Evolutionary conservation across 2,797 vertebrate genomes (phyloP).

Genomic region (Prionace glauca): DNA sequence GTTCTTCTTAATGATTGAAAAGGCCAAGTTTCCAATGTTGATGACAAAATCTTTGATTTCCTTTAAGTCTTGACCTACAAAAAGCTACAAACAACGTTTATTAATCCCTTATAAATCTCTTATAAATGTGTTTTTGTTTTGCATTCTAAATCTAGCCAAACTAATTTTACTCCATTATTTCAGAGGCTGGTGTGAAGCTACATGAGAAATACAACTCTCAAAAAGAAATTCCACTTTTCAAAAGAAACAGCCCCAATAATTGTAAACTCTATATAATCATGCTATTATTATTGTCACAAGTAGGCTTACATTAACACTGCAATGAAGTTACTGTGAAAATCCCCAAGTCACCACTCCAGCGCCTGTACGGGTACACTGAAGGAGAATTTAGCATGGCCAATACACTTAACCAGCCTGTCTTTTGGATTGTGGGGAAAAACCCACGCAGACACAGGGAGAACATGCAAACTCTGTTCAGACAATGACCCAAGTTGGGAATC

Average conservation of each 20-base stretch:
- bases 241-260: not conserved
- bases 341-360: no score
- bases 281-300: not conserved
- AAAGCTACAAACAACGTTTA: constrained; percentile 57
- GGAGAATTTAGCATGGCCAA: no score
- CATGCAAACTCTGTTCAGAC: no score
- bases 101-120: not conserved
- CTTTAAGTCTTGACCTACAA: constrained; percentile 53
- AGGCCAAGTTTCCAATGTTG: constrained; percentile 59
- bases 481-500: no score
- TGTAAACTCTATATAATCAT: not conserved
- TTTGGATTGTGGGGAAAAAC: no score
- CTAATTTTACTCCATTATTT: not conserved
- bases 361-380: no score
- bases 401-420: no score
- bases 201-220: not conserved
- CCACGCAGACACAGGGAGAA: no score
- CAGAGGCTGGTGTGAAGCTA: not conserved
- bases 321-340: no score
- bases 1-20: constrained; percentile 56
- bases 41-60: constrained; percentile 60
- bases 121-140: not conserved
- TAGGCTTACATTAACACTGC: no score
- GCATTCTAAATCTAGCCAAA: not conserved
- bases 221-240: not conserved